Evolutionary conservation across 2,888 invertebrate genomes (phyloP).

Genomic region (Cremastinae sp.): DNA sequence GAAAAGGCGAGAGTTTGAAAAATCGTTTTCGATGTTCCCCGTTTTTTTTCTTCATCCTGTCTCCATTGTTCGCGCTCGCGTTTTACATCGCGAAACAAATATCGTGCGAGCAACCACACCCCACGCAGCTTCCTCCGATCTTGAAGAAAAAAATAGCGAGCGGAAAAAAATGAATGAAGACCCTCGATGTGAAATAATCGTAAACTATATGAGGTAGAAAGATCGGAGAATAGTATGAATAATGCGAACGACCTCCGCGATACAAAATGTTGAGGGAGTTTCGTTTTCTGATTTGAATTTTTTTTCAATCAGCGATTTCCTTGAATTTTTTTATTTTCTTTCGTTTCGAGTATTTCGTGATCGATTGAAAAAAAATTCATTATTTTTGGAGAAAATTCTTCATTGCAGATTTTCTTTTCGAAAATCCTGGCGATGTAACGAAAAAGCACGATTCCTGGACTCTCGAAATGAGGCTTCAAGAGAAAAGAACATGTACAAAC

Average conservation of each 20-base stretch:
- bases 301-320: background rate
- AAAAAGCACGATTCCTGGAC: background rate
- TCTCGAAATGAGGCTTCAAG: no score
- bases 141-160: constrained; percentile 22
- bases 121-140: constrained; percentile 63
- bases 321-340: background rate
- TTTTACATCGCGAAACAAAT: constrained; percentile 30
- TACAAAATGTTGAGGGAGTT: constrained; percentile 23
- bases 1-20: constrained; percentile 49
- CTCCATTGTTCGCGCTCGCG: constrained; percentile 33
- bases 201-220: constrained; percentile 78
- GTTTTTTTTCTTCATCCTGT: constrained; percentile 16
- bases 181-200: constrained; percentile 65
- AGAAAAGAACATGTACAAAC: background rate
- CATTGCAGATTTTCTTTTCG: no score
- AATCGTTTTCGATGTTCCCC: constrained; percentile 50
- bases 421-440: no score
- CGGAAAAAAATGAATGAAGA: background rate
- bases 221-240: constrained; percentile 71
- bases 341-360: background rate
- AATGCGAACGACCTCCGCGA: constrained; percentile 47
- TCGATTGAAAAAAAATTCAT: background rate
- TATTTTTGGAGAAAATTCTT: no score
- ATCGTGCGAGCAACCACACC: background rate
- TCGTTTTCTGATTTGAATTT: background rate